Evolutionary conservation across 2,888 invertebrate genomes (phyloP), one percentile per base, ranked within the genome.

Genomic region (Lobophora halterata): DNA sequence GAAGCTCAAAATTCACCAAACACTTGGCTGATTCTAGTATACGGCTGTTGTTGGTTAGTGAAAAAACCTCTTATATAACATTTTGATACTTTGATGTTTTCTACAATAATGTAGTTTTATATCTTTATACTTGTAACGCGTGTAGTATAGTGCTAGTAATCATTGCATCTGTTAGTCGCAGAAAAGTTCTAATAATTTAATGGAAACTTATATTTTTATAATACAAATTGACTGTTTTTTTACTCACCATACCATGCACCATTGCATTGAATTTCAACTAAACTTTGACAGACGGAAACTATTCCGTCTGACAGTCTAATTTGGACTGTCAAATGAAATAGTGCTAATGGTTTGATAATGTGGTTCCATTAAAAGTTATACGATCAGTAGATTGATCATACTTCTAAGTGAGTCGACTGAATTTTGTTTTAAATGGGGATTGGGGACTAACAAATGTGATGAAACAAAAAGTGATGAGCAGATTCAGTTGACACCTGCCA

Each of bases 31-130:
- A 87, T 69, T 75, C 65, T 79, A 75, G 87, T 86, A 87, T 87
- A 87, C 87, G 87, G 82, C 87, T 86, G 85, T 80, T 66, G 80
- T 82, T 77, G 87, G 87, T 87, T 87, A 87, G 87, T 87, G 87
- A 87, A 66, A 79, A 71, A 67, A 75, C 75, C 70, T 70, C 79
- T 82, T 85, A 82, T 79, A 80, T 82, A 82, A 86, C 86, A 86
- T 87, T 87, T 87, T 87, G 86, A 87, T 87, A 87, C 74, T 86
- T n/a, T 79, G 80, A 83, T 75, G 77, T 87, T 86, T 87, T 87
- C 81, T 86, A 87, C 79, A 85, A 71, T 77, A 75, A 71, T 57
- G 79, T 79, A 77, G 82, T 79, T 72, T 75, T 75, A 78, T 27
- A 37, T 70, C 65, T 78, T 77, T 79, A n/a, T n/a, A n/a, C n/a